Conservation (phyloP, 2,797 vertebrate genomes). For the Spinibarbus caldwelli region DNA sequence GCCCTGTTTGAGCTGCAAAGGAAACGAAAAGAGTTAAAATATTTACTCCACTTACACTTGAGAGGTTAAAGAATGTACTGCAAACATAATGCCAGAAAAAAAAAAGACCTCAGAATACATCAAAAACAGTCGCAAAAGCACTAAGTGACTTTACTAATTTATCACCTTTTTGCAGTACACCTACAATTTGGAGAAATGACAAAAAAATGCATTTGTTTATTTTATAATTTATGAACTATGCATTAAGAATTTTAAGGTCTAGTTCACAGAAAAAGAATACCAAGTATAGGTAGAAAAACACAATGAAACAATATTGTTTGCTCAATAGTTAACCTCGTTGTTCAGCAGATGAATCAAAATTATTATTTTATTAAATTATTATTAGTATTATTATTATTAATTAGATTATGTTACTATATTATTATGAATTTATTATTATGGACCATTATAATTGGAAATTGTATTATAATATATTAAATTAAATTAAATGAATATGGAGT, state of each 20-base stretch:
- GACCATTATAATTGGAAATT: not conserved
- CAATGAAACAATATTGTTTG: not conserved
- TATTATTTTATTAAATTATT: too few relatives aligned
- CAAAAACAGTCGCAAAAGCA: not conserved
- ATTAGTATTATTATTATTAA: too few relatives aligned
- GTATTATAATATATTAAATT: not conserved
- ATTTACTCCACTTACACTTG: conserved; percentile 1
- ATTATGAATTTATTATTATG: not conserved
- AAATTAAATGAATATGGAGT: too few relatives aligned
- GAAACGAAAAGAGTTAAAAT: conserved; percentile 35
- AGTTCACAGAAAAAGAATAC: not conserved
- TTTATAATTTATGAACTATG: conserved; percentile 20
- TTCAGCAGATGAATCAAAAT: not conserved
- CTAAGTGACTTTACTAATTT: conserved; percentile 29
- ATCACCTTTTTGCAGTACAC: conserved; percentile 6
- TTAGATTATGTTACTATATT: not conserved
- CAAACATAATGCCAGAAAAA: conserved; percentile 10
- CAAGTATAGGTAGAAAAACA: not conserved
- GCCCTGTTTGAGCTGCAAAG: conserved; percentile 81
- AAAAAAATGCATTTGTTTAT: conserved; percentile 14
- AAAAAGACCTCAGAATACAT: not conserved
- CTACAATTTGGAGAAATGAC: not conserved
- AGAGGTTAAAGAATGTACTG: not conserved
- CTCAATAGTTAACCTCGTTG: not conserved
- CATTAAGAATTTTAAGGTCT: conserved; percentile 33